Evolutionary conservation across 2,797 vertebrate species (phyloP).

Genomic region (Rousettus madagascariensis): DNA sequence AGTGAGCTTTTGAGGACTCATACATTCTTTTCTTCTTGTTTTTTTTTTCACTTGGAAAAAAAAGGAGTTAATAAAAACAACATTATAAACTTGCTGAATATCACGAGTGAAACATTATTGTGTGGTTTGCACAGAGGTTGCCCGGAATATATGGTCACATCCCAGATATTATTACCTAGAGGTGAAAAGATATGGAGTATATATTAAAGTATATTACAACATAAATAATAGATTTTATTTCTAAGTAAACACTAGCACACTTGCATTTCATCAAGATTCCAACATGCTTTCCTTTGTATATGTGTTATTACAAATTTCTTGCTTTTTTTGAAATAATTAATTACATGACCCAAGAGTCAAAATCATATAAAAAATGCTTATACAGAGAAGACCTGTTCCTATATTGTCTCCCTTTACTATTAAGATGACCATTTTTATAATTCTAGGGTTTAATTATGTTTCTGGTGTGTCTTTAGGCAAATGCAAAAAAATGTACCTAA

Average conservation of each 20-base stretch:
- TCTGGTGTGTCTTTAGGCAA: background rate
- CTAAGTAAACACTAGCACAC: background rate
- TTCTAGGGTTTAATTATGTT: background rate
- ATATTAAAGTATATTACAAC: background rate
- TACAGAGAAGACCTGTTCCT: background rate
- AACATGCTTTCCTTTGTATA: background rate
- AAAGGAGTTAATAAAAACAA: background rate
- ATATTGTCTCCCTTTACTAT: background rate
- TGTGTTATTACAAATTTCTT: background rate
- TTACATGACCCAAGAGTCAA: background rate
- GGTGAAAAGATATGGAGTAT: background rate
- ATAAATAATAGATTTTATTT: background rate
- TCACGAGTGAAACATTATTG: background rate
- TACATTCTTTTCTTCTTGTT: background rate
- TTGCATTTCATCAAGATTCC: background rate
- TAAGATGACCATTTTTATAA: background rate
- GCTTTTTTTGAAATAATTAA: background rate
- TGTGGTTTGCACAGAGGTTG: background rate
- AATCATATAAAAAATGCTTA: background rate
- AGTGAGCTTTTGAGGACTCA: background rate
- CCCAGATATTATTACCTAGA: background rate
- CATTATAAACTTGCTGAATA: background rate
- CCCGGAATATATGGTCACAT: background rate
- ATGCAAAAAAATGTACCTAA: background rate
- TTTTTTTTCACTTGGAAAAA: background rate